These are phyloP conservation scores for Ectropis crepuscularia DNA, from an alignment of 2,888 invertebrate species.

Conservation along the genomic window DNA sequence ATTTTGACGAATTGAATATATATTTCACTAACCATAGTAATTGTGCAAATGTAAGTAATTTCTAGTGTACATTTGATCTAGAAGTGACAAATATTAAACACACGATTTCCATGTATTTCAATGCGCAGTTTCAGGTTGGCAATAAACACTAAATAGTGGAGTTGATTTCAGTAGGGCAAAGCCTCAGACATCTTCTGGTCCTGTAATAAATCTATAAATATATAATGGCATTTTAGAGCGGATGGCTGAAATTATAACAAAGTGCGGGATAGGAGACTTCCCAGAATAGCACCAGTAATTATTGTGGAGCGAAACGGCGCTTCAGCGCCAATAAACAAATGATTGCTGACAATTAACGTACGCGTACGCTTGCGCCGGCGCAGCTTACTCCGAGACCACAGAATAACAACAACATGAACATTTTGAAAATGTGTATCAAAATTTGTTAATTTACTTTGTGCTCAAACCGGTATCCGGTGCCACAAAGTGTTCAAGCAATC, in stretches of 20 bases:
- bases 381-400: conserved; percentile 39
- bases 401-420: neutral
- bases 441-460: neutral
- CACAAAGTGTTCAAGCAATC: neutral
- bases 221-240: no score
- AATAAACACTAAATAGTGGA: no score
- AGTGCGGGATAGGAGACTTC: conserved; percentile 55
- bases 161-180: no score
- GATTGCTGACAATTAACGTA: conserved; percentile 68
- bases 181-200: no score
- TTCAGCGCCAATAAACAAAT: conserved; percentile 71
- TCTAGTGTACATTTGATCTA: no score
- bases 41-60: no score
- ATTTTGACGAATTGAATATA: no score
- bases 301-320: conserved; percentile 66
- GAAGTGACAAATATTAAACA: no score
- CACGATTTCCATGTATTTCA: no score
- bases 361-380: conserved; percentile 35
- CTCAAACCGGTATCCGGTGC: neutral
- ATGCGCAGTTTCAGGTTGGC: no score
- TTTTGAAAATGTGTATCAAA: neutral
- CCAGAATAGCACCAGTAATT: conserved; percentile 69
- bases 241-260: conserved; percentile 60
- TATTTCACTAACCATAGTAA: no score
- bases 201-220: no score